A percentile compares a stretch with the other conserved stretches of the same genome.
Evolutionary conservation across 2,888 invertebrate species (phyloP).

Genomic region (Cryptophagus acutangulus): DNA sequence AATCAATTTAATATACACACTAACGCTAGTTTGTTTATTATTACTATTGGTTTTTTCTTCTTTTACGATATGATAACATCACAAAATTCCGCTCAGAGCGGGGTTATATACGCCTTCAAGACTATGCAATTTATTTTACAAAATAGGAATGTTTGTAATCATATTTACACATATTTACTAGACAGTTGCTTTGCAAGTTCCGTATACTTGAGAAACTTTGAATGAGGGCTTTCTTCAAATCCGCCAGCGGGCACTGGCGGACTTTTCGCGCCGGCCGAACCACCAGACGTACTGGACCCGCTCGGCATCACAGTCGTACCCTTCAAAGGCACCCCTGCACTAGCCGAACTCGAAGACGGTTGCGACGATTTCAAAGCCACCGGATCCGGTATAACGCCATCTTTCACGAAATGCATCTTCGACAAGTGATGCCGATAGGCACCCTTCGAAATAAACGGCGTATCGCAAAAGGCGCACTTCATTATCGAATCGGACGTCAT

Average conservation of each 20-base stretch:
- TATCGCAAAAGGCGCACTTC: slow-evolving; percentile 93
- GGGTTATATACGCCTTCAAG: slow-evolving; percentile 32
- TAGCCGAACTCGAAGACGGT: slow-evolving; percentile 34
- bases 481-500: slow-evolving; percentile 82
- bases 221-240: slow-evolving; percentile 89
- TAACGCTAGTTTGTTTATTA: slow-evolving; percentile 26
- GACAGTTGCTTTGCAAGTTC: slow-evolving; percentile 97
- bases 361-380: slow-evolving; percentile 55
- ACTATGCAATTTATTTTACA: slow-evolving; percentile 29
- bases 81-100: slow-evolving; percentile 54
- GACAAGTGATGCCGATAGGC: slow-evolving; percentile 94
- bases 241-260: slow-evolving; percentile 50
- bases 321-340: slow-evolving; percentile 37
- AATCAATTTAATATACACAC: too few species aligned
- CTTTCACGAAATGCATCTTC: slow-evolving; percentile 93
- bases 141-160: slow-evolving; percentile 31
- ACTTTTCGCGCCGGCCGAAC: slow-evolving; percentile 38
- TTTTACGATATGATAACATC: slow-evolving; percentile 72
- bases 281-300: slow-evolving; percentile 29
- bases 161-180: slow-evolving; percentile 85
- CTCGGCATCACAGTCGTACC: slow-evolving; percentile 32
- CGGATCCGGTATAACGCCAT: slow-evolving; percentile 78
- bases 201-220: slow-evolving; percentile 97
- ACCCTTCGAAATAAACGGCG: slow-evolving; percentile 93
- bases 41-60: slow-evolving; percentile 36